phyloP scores from a whole-genome alignment of 2,113 vertebrate genomes.

The Microtus richardsoni region DNA sequence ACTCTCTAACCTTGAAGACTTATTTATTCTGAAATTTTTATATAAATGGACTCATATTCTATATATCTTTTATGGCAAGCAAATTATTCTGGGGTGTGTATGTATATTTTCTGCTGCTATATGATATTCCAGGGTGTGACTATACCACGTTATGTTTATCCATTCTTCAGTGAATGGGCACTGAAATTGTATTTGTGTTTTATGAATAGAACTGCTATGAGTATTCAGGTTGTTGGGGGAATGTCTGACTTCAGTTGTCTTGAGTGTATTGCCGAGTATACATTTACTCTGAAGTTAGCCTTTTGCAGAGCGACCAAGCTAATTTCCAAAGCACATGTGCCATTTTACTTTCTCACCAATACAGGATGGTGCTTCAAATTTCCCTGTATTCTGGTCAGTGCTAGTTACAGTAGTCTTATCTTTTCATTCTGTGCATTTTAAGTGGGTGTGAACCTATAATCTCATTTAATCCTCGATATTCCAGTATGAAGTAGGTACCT shows the following conservation, averaged over 20 bases:
- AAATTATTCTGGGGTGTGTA: not conserved
- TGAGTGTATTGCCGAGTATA: not conserved
- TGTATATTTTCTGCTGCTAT: not conserved
- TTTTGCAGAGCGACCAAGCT: not conserved
- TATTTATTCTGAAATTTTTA: slow-evolving; percentile 7
- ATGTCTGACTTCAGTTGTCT: slow-evolving; percentile 21
- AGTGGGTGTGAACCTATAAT: not conserved
- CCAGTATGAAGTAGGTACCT: not conserved
- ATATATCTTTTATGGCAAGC: not conserved
- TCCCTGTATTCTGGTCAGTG: not conserved
- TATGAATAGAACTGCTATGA: not conserved
- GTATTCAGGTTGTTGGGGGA: not conserved
- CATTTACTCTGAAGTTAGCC: not conserved
- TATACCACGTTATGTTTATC: not conserved
- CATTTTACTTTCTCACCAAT: not conserved
- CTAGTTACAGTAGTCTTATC: slow-evolving; percentile 3
- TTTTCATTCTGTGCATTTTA: slow-evolving; percentile 42
- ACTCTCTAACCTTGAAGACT: not conserved
- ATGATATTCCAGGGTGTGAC: not conserved
- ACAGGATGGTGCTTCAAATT: not conserved
- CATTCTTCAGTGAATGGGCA: not conserved
- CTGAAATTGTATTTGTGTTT: not conserved
- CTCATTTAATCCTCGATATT: slow-evolving; percentile 27
- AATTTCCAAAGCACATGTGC: slow-evolving; percentile 7
- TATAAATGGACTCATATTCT: not conserved